These are phyloP conservation scores for Pristionchus entomophagus DNA, from an alignment of 2,888 invertebrate genomes.

Conservation along the genomic window DNA sequence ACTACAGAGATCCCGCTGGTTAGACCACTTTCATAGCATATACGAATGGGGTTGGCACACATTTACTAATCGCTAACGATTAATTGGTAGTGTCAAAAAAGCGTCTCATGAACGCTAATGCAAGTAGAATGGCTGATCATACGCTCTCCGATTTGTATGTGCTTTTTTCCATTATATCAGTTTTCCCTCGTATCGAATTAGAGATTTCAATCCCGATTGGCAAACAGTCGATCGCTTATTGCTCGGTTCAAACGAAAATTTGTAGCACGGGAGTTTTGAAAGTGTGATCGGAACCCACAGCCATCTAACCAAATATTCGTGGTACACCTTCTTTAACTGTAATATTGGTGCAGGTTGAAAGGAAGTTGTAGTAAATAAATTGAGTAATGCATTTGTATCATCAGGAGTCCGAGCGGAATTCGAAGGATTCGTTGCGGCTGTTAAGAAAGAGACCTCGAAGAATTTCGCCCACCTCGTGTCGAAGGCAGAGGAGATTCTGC, in stretches of 20 bases:
- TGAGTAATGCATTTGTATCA: neutral
- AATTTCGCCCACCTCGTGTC: constrained; percentile 86
- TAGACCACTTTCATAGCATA: constrained; percentile 76
- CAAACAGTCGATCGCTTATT: no score
- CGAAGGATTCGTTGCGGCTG: constrained; percentile 88
- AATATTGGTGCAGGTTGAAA: no score
- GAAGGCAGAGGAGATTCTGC: constrained; percentile 86
- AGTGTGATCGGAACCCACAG: neutral
- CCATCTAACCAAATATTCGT: no score
- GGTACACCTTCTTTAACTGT: no score
- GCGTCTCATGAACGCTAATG: no score
- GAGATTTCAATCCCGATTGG: no score
- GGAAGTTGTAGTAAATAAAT: neutral
- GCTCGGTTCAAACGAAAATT: neutral
- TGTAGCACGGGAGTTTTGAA: neutral
- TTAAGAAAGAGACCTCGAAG: constrained; percentile 91
- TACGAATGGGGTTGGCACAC: no score
- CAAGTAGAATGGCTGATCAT: no score
- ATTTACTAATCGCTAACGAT: no score
- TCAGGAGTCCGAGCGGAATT: constrained; percentile 57
- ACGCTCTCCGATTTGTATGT: no score
- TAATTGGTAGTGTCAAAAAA: no score
- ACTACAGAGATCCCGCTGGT: constrained; percentile 93
- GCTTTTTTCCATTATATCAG: no score
- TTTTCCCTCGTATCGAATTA: neutral